Base-by-base conservation (phyloP, 2,888 invertebrate genomes). In the Uloborus plumipes region DNA sequence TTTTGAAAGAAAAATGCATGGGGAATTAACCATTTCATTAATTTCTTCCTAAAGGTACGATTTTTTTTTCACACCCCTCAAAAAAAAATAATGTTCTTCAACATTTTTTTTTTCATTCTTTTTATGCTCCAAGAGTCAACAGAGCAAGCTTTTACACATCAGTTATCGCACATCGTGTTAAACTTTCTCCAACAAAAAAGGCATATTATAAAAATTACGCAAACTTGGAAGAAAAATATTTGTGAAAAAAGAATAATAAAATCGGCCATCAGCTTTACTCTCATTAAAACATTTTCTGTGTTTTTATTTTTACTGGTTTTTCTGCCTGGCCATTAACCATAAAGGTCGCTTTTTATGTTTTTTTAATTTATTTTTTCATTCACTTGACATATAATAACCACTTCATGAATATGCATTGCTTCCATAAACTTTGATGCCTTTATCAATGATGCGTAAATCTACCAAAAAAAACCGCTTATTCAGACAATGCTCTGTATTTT, bases 21-120 rank as follows among this genome's bases (percentile, higher is more conserved):
- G 62, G 50, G 73, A 80, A 80, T 74, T 80, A 80, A 66, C 69
- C 80, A 67, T 74, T 80, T 80, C 74, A 80, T 79, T 79, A 79
- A 79, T 79, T 79, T 79, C 61, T 67, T 58, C 69, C 73, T 67
- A 74, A 39, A 55, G 61, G 69, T 80, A 53, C 50, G 62, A 69
- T 74, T 64, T 78, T 69, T 69, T 64, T 80, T 80, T 80, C 80
- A 80, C 80, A 73, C 80, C 53, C 58, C 73, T 31, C 22, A 22
- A 26, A 53, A 39, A 39, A 39, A 39, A 11, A 26, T 26, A 15
- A 11, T 61, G 61, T 11, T 61, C 61, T 61, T 62, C 1, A 11
- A 11, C 11, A 26, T 61, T 66, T 71, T 65, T 26, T 69, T 31
- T 55, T 31, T 11, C 31, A 39, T 18, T 62, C n/a, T 70, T 71